phyloP scores from a whole-genome alignment of 2,888 invertebrate genomes.

The Caenorhabditis sp. region DNA sequence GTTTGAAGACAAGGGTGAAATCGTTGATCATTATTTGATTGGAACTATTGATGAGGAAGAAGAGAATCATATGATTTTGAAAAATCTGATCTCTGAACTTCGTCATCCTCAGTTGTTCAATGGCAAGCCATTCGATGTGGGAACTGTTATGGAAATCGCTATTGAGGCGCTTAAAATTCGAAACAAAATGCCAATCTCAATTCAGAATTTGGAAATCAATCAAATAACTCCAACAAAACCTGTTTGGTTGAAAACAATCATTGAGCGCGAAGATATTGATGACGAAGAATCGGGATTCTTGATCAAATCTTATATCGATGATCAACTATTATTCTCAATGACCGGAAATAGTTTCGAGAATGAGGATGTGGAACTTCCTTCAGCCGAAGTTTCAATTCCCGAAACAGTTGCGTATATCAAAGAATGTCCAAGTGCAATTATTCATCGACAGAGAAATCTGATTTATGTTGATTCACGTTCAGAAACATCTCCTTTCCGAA shows the following conservation, averaged over 20 bases:
- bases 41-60: slow-evolving; percentile 46
- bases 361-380: slow-evolving; percentile 23
- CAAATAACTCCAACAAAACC: slow-evolving; percentile 28
- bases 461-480: slow-evolving; percentile 32
- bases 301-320: slow-evolving; percentile 27
- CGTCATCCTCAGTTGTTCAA: slow-evolving; percentile 49
- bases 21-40: slow-evolving; percentile 57
- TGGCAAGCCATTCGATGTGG: slow-evolving; percentile 39
- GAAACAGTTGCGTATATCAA: slow-evolving; percentile 16
- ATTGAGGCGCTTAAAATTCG: slow-evolving; percentile 29
- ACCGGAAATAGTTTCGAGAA: slow-evolving; percentile 13
- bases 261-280: slow-evolving; percentile 11
- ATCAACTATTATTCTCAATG: slow-evolving; percentile 19
- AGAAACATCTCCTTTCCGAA: slow-evolving; percentile 34
- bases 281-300: slow-evolving; percentile 12
- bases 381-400: slow-evolving; percentile 24
- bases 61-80: slow-evolving; percentile 28
- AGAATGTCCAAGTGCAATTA: slow-evolving; percentile 34
- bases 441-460: slow-evolving; percentile 23
- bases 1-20: slow-evolving; percentile 41
- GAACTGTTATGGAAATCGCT: slow-evolving; percentile 37
- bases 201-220: slow-evolving; percentile 28
- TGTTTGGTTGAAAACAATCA: slow-evolving; percentile 32
- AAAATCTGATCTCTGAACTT: slow-evolving; percentile 43
- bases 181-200: slow-evolving; percentile 25